Evolutionary conservation across 2,888 invertebrate genomes (phyloP).

Genomic region (Octodonta nipae): DNA sequence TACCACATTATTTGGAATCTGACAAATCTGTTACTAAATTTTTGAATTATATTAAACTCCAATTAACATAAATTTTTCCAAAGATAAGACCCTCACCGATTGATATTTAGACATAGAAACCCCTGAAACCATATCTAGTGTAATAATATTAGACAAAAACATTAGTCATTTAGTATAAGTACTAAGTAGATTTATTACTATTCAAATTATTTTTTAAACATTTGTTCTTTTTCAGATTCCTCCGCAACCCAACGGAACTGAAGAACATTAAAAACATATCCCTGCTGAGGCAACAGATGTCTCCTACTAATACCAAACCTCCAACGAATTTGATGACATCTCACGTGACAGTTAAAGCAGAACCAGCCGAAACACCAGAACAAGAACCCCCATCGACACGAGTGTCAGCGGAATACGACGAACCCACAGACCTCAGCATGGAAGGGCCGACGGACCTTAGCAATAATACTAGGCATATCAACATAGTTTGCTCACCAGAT

Average conservation of each 20-base stretch:
- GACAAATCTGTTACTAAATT: neutral
- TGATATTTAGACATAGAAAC: too few relatives aligned
- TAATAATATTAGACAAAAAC: too few relatives aligned
- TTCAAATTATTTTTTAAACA: neutral
- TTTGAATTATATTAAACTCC: neutral
- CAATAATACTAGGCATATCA: conserved; percentile 30
- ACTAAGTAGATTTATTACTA: too few relatives aligned
- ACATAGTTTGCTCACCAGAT: conserved; percentile 34
- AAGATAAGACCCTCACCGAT: too few relatives aligned
- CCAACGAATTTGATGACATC: conserved; percentile 12
- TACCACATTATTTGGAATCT: neutral
- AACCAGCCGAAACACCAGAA: conserved; percentile 22
- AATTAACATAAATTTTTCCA: too few relatives aligned
- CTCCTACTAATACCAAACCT: conserved; percentile 29
- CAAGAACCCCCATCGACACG: conserved; percentile 7
- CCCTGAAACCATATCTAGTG: too few relatives aligned
- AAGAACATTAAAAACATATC: conserved; percentile 91
- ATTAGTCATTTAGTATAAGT: too few relatives aligned
- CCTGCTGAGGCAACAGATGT: conserved; percentile 63
- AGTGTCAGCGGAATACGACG: conserved; percentile 25
- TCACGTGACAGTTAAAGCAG: conserved; percentile 21
- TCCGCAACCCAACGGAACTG: conserved; percentile 83
- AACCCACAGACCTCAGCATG: conserved; percentile 35
- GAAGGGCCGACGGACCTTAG: conserved; percentile 34
- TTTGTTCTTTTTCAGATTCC: conserved; percentile 49